A percentile compares a stretch with the other conserved stretches of the same genome.
Evolutionary conservation across 2,797 vertebrate species (phyloP).

Genomic region (Simalia tracyae): DNA sequence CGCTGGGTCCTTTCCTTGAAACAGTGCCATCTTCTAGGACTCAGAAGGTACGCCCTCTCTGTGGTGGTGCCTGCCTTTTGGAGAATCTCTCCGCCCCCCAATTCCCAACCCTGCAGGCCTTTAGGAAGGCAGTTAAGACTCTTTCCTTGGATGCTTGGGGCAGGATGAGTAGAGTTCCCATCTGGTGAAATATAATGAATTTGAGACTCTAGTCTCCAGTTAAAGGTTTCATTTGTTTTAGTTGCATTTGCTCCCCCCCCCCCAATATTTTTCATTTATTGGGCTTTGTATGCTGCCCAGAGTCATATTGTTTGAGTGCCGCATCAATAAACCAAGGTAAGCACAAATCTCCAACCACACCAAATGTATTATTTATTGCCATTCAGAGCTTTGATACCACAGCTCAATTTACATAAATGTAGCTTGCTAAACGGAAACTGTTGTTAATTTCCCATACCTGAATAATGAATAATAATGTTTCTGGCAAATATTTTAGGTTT

Average conservation of each 20-base stretch:
- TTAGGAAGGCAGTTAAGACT: neutral
- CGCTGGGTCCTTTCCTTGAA: neutral
- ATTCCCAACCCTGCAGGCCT: neutral
- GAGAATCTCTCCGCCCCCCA: neutral
- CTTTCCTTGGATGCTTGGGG: neutral
- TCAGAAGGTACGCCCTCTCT: neutral
- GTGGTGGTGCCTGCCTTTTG: neutral
- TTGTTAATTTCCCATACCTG: neutral
- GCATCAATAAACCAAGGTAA: neutral
- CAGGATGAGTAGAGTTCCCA: neutral
- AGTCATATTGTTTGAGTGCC: neutral
- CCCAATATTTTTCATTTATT: neutral
- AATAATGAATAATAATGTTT: neutral
- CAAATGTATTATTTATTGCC: neutral
- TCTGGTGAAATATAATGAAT: neutral
- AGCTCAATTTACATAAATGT: neutral
- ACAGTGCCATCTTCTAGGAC: neutral
- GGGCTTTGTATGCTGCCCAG: neutral
- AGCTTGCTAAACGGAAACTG: neutral
- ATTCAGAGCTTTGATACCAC: neutral
- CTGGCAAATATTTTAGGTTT: neutral
- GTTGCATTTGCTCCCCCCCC: neutral
- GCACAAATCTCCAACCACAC: neutral
- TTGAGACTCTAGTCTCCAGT: neutral
- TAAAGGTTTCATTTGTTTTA: neutral